These are phyloP conservation scores for Argynnis bischoffii DNA, from an alignment of 2,888 invertebrate species.

Conservation along the genomic window DNA sequence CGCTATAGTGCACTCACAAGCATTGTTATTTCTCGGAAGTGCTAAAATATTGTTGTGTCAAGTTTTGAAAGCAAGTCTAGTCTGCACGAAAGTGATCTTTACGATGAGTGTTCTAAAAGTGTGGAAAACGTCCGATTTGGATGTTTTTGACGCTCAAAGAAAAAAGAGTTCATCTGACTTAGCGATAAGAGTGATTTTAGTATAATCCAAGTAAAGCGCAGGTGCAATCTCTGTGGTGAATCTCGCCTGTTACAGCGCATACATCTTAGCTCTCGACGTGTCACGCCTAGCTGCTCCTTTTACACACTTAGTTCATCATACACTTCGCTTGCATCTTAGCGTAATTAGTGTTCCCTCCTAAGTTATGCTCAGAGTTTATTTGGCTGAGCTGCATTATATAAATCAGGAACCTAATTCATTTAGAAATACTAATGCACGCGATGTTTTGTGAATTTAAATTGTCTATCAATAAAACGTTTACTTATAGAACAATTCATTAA, in stretches of 20 bases:
- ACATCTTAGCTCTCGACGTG: slow-evolving; percentile 69
- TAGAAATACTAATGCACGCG: neutral
- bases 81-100: slow-evolving; percentile 62
- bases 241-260: slow-evolving; percentile 71
- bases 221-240: slow-evolving; percentile 72
- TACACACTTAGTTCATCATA: slow-evolving; percentile 46
- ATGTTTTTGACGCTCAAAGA: slow-evolving; percentile 50
- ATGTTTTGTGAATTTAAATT: too few species aligned
- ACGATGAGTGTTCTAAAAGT: slow-evolving; percentile 55
- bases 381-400: slow-evolving; percentile 4
- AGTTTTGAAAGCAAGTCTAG: slow-evolving; percentile 55
- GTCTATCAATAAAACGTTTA: too few species aligned
- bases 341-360: slow-evolving; percentile 37
- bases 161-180: slow-evolving; percentile 46
- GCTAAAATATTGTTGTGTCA: slow-evolving; percentile 72
- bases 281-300: slow-evolving; percentile 64
- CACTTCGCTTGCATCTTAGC: slow-evolving; percentile 41
- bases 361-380: slow-evolving; percentile 24
- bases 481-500: too few species aligned
- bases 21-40: slow-evolving; percentile 77
- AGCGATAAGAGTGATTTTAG: slow-evolving; percentile 46
- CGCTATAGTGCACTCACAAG: slow-evolving; percentile 62
- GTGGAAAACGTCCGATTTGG: slow-evolving; percentile 56
- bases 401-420: neutral
- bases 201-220: slow-evolving; percentile 51